These are phyloP conservation scores for Caradrina clavipalpis DNA, from an alignment of 2,888 invertebrate genomes.

Conservation along the genomic window DNA sequence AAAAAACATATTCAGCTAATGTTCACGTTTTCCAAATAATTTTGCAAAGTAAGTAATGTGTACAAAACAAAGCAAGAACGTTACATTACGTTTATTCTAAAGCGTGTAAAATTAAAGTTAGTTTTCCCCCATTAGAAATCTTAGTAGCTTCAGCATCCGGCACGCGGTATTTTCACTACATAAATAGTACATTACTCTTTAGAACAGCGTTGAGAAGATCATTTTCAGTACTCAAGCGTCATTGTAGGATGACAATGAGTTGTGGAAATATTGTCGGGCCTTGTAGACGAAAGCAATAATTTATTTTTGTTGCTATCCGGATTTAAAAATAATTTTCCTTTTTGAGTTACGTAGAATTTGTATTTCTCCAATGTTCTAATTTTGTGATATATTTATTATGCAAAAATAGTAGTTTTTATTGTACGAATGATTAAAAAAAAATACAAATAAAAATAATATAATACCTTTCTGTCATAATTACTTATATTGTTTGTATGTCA, in stretches of 20 bases:
- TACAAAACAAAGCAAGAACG: conserved; percentile 18
- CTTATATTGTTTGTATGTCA: too few relatives aligned
- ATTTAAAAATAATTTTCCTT: too few relatives aligned
- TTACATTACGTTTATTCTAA: conserved; percentile 33
- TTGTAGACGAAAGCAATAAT: neutral
- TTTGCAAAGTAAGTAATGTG: neutral
- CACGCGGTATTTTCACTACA: conserved; percentile 60
- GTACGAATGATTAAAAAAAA: too few relatives aligned
- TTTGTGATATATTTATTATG: too few relatives aligned
- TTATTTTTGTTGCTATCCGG: neutral
- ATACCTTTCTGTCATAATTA: too few relatives aligned
- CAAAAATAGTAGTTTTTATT: too few relatives aligned
- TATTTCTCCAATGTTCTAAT: too few relatives aligned
- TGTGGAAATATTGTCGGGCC: neutral
- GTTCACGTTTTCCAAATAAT: neutral
- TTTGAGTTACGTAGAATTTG: too few relatives aligned
- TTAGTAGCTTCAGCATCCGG: conserved; percentile 63
- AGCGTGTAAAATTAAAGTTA: conserved; percentile 55
- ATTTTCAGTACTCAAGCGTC: neutral
- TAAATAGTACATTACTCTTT: conserved; percentile 60
- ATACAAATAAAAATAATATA: too few relatives aligned
- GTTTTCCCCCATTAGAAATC: conserved; percentile 70
- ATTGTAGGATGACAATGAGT: conserved; percentile 24
- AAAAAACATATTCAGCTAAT: too few relatives aligned
- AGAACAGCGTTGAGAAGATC: conserved; percentile 6